phyloP scores from a whole-genome alignment of 2,113 vertebrate genomes.

The Tychaedon coryphoeus region DNA sequence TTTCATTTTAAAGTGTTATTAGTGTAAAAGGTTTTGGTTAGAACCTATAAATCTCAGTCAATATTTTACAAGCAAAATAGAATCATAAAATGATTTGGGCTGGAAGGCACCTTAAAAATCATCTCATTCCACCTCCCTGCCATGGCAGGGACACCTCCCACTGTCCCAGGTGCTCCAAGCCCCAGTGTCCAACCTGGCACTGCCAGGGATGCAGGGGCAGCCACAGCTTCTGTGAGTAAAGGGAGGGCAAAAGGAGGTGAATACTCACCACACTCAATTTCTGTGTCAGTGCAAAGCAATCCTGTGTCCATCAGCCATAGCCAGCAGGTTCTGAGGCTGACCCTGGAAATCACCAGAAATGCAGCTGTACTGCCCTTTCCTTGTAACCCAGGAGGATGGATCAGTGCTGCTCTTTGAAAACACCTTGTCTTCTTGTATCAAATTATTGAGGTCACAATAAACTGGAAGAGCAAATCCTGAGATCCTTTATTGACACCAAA shows the following conservation, averaged over 20 bases:
- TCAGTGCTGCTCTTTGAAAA: neutral
- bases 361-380: neutral
- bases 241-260: neutral
- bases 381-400: neutral
- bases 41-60: neutral
- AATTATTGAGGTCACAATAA: neutral
- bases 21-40: neutral
- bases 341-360: neutral
- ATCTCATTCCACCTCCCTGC: no score
- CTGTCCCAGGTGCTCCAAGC: neutral
- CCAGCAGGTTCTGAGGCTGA: neutral
- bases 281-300: neutral
- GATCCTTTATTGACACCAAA: neutral
- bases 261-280: neutral
- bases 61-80: neutral
- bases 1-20: neutral
- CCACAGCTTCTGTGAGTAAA: neutral
- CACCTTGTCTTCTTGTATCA: neutral
- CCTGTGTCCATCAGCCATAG: fast-evolving
- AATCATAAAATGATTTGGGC: neutral
- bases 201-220: neutral
- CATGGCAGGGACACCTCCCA: neutral
- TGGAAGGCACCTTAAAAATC: neutral
- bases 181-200: fast-evolving
- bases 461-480: neutral